Evolutionary conservation across 1,140 invertebrate species (phyloP).

Genomic region (Diorhabda carinulata): DNA sequence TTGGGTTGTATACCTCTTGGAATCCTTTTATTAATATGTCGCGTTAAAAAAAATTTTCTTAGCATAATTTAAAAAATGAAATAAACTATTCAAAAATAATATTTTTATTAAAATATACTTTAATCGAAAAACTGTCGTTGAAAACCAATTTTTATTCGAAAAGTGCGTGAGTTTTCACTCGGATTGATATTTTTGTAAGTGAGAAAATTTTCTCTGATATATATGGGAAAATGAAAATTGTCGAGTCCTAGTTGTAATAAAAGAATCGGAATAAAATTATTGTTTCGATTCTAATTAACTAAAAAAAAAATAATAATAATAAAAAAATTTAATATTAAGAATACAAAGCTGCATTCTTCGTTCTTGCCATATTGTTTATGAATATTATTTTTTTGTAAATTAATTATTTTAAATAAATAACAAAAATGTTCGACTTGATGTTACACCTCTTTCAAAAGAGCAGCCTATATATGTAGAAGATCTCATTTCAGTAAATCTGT

Average conservation of each 20-base stretch:
- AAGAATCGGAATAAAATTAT: slow-evolving; percentile 1
- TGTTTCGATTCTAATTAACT: not conserved
- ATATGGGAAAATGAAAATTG: not conserved
- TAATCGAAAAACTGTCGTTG: too few species aligned
- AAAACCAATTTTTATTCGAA: too few species aligned
- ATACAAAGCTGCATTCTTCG: slow-evolving; percentile 4
- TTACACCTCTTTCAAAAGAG: slow-evolving; percentile 10
- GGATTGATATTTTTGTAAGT: not conserved
- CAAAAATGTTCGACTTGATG: not conserved
- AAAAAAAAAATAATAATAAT: not conserved
- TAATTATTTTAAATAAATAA: slow-evolving; percentile 10
- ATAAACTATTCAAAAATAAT: too few species aligned
- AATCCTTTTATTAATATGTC: too few species aligned
- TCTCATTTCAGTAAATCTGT: slow-evolving; percentile 12
- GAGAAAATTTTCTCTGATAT: not conserved
- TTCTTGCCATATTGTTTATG: slow-evolving; percentile 13
- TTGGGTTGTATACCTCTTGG: too few species aligned
- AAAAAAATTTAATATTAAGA: slow-evolving; percentile 5
- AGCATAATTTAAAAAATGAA: too few species aligned
- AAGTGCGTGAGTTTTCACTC: not conserved
- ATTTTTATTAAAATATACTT: too few species aligned
- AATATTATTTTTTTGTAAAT: slow-evolving; percentile 3
- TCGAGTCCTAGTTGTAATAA: slow-evolving; percentile 2
- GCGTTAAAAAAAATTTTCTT: too few species aligned
- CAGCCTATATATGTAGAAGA: slow-evolving; percentile 10